A percentile compares a stretch with the other conserved stretches of the same genome.
Evolutionary conservation across 1,140 invertebrate species (phyloP).

Genomic region (Trigoniulus corallinus): DNA sequence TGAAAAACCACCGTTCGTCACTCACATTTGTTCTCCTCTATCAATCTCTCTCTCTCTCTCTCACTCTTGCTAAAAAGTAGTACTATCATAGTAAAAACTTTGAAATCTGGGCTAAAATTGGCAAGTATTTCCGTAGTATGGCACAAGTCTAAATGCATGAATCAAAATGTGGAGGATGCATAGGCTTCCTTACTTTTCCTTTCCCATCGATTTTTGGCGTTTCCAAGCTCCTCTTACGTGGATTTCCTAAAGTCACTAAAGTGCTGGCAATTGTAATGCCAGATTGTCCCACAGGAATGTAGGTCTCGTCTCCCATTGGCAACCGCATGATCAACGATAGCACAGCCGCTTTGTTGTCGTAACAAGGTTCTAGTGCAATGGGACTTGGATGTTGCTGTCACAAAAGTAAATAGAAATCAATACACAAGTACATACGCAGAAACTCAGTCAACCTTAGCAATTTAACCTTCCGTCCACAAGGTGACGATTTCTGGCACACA

Average conservation of each 20-base stretch:
- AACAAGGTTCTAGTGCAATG: constrained; percentile 82
- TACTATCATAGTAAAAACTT: too few relatives aligned
- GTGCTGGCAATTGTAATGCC: constrained; percentile 22
- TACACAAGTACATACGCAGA: not conserved
- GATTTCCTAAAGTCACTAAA: constrained; percentile 15
- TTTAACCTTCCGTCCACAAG: too few relatives aligned
- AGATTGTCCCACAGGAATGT: constrained; percentile 66
- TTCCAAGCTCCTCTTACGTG: constrained; percentile 13
- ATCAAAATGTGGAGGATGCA: constrained; percentile 49
- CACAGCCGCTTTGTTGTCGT: constrained; percentile 75
- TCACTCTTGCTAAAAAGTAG: too few relatives aligned
- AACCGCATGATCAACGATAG: constrained; percentile 76
- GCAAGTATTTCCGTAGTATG: too few relatives aligned
- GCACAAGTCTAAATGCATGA: constrained; percentile 19
- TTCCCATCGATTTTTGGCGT: constrained; percentile 41
- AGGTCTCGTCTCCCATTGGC: constrained; percentile 56
- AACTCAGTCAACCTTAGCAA: too few relatives aligned
- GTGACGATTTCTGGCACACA: too few relatives aligned
- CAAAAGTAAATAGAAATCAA: constrained; percentile 6
- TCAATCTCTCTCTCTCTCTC: too few relatives aligned
- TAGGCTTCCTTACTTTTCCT: constrained; percentile 35
- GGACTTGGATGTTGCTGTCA: constrained; percentile 63
- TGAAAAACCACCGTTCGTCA: too few relatives aligned
- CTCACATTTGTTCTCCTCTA: too few relatives aligned
- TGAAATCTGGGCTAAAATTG: too few relatives aligned